Conservation (phyloP, 2,113 vertebrate species). For the Labeo rohita region DNA sequence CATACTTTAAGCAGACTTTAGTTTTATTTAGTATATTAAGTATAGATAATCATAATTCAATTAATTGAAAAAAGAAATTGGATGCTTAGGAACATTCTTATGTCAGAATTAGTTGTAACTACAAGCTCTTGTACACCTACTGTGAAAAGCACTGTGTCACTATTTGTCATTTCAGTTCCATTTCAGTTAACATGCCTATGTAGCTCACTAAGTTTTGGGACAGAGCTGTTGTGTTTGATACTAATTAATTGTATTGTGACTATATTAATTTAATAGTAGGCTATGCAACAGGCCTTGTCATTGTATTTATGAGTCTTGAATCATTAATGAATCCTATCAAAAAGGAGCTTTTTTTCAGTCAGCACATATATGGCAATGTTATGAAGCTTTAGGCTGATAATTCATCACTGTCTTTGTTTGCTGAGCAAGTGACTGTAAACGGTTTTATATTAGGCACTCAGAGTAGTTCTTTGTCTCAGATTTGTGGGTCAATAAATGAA, state of each 20-base stretch:
- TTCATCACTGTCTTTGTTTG: slow-evolving; percentile 67
- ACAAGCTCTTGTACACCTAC: background rate
- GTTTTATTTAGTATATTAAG: background rate
- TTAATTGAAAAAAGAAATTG: background rate
- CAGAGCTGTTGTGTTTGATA: background rate
- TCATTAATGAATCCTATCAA: slow-evolving; percentile 10
- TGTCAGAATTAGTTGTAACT: background rate
- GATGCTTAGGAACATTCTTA: background rate
- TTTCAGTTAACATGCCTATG: background rate
- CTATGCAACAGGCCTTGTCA: background rate
- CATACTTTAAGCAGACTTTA: background rate
- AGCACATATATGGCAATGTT: slow-evolving; percentile 67
- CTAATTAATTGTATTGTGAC: background rate
- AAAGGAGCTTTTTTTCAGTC: slow-evolving; percentile 30
- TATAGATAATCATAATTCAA: background rate
- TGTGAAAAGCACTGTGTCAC: background rate
- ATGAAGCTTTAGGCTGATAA: slow-evolving; percentile 64
- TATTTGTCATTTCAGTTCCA: background rate
- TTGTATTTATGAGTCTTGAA: slow-evolving; percentile 27
- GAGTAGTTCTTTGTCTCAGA: slow-evolving; percentile 72
- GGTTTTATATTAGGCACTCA: slow-evolving; percentile 65
- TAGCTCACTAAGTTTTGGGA: slow-evolving; percentile 1
- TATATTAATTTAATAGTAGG: background rate
- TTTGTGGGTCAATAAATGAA: slow-evolving; percentile 68
- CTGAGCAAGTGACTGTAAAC: slow-evolving; percentile 71